phyloP scores from a whole-genome alignment of 1,140 invertebrate genomes.

The Protaetia brevitarsis region DNA sequence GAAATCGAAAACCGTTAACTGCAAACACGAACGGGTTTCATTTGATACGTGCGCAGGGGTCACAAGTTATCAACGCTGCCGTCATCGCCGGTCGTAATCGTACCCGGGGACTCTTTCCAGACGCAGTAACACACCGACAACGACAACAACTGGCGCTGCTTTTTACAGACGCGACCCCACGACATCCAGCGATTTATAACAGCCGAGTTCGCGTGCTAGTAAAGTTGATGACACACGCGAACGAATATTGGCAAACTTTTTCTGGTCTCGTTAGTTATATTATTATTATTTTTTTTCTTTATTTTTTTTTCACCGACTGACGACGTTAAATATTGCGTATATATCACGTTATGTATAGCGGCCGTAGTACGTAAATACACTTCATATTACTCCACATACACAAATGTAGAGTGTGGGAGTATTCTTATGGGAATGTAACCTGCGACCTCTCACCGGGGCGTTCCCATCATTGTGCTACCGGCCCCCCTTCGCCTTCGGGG shows the following conservation, averaged over 20 bases:
- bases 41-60: neutral
- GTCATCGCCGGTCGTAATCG: neutral
- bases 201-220: neutral
- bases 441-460: constrained; percentile 47
- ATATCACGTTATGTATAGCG: neutral
- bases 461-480: constrained; percentile 49
- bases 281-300: neutral
- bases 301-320: neutral
- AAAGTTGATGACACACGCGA: constrained; percentile 4
- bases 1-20: constrained; percentile 9
- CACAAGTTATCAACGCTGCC: constrained; percentile 10
- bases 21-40: constrained; percentile 6
- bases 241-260: neutral
- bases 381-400: constrained; percentile 15
- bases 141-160: neutral
- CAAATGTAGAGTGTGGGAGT: constrained; percentile 48
- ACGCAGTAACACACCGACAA: neutral
- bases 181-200: constrained; percentile 9
- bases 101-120: constrained; percentile 2
- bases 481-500: constrained; percentile 8
- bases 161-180: neutral
- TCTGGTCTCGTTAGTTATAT: no score
- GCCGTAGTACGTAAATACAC: neutral
- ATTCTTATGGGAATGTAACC: constrained; percentile 49
- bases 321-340: neutral